Percentiles rank a stretch among this genome's conserved stretches.
These are phyloP conservation scores for Microplitis mediator DNA, from an alignment of 1,140 invertebrate species.

Conservation along the genomic window DNA sequence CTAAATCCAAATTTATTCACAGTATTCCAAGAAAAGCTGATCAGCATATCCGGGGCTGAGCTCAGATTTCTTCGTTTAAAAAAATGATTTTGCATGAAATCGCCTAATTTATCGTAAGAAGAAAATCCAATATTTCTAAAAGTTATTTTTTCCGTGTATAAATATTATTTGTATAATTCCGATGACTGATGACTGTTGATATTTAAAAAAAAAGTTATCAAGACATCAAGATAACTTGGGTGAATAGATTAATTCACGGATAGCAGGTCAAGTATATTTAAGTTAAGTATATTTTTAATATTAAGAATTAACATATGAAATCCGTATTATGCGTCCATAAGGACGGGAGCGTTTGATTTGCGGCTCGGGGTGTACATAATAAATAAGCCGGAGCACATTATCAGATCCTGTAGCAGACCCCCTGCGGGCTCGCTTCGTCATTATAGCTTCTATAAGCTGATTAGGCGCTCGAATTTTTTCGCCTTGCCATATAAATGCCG, in stretches of 20 bases:
- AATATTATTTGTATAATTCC: too few relatives aligned
- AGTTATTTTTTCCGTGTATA: too few relatives aligned
- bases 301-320: conserved; percentile 56
- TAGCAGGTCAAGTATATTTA: background rate
- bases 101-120: too few relatives aligned
- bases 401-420: conserved; percentile 56
- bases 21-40: too few relatives aligned
- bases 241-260: background rate
- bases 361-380: conserved; percentile 39
- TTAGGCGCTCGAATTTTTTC: conserved; percentile 59
- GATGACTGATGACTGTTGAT: too few relatives aligned
- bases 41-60: too few relatives aligned
- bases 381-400: conserved; percentile 53
- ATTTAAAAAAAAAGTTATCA: background rate
- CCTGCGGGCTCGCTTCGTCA: conserved; percentile 45
- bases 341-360: conserved; percentile 27
- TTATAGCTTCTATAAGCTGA: conserved; percentile 54
- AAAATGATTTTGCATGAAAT: too few relatives aligned
- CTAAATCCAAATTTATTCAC: too few relatives aligned
- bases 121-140: too few relatives aligned
- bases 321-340: conserved; percentile 46
- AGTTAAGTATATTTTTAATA: conserved; percentile 50
- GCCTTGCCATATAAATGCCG: conserved; percentile 44
- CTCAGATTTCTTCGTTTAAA: too few relatives aligned
- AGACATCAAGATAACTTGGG: background rate